These are phyloP conservation scores for Tyto alba DNA, from an alignment of 2,113 vertebrate species.

Conservation along the genomic window DNA sequence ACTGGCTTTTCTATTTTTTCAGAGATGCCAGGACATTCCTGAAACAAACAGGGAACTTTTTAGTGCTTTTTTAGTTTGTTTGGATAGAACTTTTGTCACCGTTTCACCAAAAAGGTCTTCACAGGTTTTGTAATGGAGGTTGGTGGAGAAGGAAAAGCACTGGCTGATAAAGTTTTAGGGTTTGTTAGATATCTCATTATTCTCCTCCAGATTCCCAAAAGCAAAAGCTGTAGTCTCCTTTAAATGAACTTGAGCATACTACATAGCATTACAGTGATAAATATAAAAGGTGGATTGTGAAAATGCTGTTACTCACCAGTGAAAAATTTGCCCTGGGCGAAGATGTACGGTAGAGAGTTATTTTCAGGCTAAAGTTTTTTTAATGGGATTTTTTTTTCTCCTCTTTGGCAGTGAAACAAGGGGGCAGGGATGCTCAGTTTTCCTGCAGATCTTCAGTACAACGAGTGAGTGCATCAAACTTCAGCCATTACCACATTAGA, in stretches of 20 bases:
- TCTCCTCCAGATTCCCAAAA: neutral
- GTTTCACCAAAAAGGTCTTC: neutral
- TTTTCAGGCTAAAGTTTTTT: slow-evolving; percentile 46
- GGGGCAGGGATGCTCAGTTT: neutral
- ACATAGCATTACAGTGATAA: slow-evolving; percentile 51
- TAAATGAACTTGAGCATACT: slow-evolving; percentile 72
- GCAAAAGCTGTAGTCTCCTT: slow-evolving; percentile 54
- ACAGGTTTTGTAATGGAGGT: neutral
- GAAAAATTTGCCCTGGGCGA: slow-evolving; percentile 74
- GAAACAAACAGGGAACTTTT: neutral
- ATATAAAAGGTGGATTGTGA: slow-evolving; percentile 74
- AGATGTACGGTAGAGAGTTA: slow-evolving; percentile 37
- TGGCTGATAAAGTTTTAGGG: neutral
- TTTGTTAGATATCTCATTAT: neutral
- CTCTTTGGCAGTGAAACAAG: neutral
- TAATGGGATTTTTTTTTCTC: neutral
- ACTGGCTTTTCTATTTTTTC: neutral
- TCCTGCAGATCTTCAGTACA: neutral
- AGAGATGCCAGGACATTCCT: neutral
- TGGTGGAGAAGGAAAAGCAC: neutral
- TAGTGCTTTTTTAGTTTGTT: neutral
- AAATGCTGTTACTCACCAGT: slow-evolving; percentile 71
- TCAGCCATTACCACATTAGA: neutral
- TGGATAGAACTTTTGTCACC: neutral
- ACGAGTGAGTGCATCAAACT: neutral